These are phyloP conservation scores for Acipenser oxyrinchus DNA, from an alignment of 2,797 vertebrate genomes.

Conservation along the genomic window DNA sequence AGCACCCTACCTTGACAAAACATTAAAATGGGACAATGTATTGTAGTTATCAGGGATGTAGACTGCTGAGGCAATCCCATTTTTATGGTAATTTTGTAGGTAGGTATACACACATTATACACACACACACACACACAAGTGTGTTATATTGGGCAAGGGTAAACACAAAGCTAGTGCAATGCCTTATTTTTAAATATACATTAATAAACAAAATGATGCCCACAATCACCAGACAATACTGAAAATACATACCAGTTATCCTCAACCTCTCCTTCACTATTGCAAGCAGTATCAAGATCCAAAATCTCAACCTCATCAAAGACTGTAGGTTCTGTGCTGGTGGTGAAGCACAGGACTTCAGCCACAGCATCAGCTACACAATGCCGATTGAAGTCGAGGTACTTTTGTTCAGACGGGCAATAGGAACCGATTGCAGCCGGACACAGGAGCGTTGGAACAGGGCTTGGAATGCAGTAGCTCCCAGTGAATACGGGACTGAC, in stretches of 20 bases:
- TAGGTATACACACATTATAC: too few relatives aligned
- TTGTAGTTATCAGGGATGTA: too few relatives aligned
- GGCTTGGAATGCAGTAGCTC: slow-evolving; percentile 51
- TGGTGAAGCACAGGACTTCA: slow-evolving; percentile 25
- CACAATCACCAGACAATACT: too few relatives aligned
- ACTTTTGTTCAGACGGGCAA: slow-evolving; percentile 46
- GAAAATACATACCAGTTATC: slow-evolving; percentile 70
- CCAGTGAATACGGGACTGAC: slow-evolving; percentile 32
- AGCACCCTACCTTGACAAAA: too few relatives aligned
- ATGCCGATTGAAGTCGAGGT: slow-evolving; percentile 77
- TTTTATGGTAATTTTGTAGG: too few relatives aligned
- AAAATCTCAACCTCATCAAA: slow-evolving; percentile 83
- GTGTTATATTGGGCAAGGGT: too few relatives aligned
- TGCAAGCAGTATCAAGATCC: slow-evolving; percentile 64
- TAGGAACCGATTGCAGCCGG: slow-evolving; percentile 26
- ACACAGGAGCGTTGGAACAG: slow-evolving; percentile 52
- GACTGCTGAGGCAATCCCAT: too few relatives aligned
- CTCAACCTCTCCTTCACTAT: slow-evolving; percentile 53
- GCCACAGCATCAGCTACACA: slow-evolving; percentile 35
- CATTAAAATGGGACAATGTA: too few relatives aligned
- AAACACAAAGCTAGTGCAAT: too few relatives aligned
- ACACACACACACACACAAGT: too few relatives aligned
- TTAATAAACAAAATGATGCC: too few relatives aligned
- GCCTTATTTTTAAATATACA: too few relatives aligned
- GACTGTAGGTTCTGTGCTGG: slow-evolving; percentile 43